Conservation (phyloP, 2,888 invertebrate species). For the Xanthia icteritia region DNA sequence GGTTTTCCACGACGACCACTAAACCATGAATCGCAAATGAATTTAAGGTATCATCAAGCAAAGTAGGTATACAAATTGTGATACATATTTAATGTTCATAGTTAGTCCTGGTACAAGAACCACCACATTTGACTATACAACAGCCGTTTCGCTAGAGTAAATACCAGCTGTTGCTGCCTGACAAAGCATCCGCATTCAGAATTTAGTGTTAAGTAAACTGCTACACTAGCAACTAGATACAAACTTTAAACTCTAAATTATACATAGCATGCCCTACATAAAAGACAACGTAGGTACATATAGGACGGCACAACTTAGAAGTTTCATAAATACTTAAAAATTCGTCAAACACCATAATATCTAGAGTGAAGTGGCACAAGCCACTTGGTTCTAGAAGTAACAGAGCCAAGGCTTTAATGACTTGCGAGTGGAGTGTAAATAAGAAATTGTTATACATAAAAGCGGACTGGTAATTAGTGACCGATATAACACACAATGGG, state of each 20-base stretch:
- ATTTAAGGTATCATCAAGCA: neutral
- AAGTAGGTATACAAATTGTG: neutral
- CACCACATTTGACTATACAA: neutral
- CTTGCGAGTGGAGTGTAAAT: too few relatives aligned
- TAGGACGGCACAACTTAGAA: neutral
- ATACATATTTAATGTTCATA: neutral
- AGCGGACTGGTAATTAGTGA: too few relatives aligned
- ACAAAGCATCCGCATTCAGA: constrained; percentile 2
- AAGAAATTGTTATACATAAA: too few relatives aligned
- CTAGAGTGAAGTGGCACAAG: too few relatives aligned
- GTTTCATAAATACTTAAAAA: neutral
- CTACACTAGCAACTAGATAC: neutral
- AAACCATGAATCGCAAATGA: neutral
- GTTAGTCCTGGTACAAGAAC: neutral
- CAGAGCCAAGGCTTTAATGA: too few relatives aligned
- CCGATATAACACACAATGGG: too few relatives aligned
- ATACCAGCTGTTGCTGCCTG: constrained; percentile 9
- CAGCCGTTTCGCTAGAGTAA: neutral
- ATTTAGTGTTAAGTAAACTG: constrained; percentile 7
- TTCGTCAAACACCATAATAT: neutral
- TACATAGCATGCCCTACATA: neutral
- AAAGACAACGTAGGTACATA: neutral
- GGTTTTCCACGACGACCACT: too few relatives aligned
- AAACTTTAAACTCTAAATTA: constrained; percentile 14
- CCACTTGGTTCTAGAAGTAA: too few relatives aligned